These are phyloP conservation scores for Zosterops borbonicus DNA, from an alignment of 2,113 vertebrate species.

Conservation along the genomic window DNA sequence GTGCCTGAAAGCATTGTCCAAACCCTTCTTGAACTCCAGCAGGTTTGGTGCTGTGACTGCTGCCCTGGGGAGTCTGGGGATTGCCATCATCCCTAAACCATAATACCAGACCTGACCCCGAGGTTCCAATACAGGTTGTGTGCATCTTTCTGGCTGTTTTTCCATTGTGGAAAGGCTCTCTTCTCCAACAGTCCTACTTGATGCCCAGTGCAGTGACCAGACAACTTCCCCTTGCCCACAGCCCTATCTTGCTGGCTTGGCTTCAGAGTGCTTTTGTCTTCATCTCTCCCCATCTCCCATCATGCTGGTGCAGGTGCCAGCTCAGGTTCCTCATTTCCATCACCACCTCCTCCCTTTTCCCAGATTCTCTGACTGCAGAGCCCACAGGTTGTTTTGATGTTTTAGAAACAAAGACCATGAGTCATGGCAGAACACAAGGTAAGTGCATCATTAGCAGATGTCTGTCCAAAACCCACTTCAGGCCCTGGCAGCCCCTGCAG, in stretches of 20 bases:
- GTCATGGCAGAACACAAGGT: not conserved
- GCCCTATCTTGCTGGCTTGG: not conserved
- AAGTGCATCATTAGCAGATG: not conserved
- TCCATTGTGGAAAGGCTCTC: not conserved
- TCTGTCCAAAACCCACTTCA: not conserved
- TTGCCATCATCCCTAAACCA: fast-evolving
- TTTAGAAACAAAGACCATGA: not conserved
- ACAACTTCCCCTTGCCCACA: not conserved
- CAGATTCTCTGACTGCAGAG: not conserved
- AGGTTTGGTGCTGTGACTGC: fast-evolving
- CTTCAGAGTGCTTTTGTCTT: not conserved
- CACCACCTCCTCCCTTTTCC: not conserved
- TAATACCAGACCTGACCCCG: fast-evolving
- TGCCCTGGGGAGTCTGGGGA: not conserved
- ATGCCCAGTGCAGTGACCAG: not conserved
- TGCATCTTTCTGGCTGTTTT: not conserved
- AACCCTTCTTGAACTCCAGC: not conserved
- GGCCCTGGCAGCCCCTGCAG: not conserved
- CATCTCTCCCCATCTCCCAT: fast-evolving
- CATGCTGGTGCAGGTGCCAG: not conserved
- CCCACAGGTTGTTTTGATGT: not conserved
- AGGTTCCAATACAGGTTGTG: not conserved
- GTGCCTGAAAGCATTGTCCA: not conserved
- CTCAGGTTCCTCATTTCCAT: not conserved
- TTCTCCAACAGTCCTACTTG: not conserved